These are phyloP conservation scores for Tetranychus truncatus DNA, from an alignment of 2,888 invertebrate species.

Conservation along the genomic window DNA sequence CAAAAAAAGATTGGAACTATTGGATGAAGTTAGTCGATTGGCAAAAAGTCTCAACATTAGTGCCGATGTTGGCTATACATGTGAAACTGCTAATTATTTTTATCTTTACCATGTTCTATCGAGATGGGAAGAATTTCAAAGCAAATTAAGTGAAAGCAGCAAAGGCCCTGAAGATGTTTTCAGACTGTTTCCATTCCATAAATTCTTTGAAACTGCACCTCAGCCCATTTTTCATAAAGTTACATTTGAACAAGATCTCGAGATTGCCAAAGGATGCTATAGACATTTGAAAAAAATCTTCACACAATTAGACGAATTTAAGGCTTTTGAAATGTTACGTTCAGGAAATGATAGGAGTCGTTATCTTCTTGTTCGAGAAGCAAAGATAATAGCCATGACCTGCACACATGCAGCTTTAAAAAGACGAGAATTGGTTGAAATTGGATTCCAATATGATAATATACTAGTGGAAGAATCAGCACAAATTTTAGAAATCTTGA, in stretches of 20 bases:
- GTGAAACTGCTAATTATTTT: constrained; percentile 96
- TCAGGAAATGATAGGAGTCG: constrained; percentile 89
- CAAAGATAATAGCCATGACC: constrained; percentile 99
- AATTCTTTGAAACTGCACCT: constrained; percentile 80
- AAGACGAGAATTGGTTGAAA: constrained; percentile 79
- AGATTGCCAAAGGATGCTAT: constrained; percentile 79
- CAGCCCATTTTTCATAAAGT: constrained; percentile 63
- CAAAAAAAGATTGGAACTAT: constrained; percentile 69
- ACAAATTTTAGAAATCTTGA: constrained; percentile 97
- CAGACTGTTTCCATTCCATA: constrained; percentile 75
- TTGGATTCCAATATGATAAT: constrained; percentile 92
- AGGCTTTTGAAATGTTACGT: constrained; percentile 86
- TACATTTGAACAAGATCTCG: constrained; percentile 59
- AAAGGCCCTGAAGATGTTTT: constrained; percentile 40
- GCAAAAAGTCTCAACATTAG: constrained; percentile 54
- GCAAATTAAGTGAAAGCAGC: constrained; percentile 39
- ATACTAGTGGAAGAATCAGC: constrained; percentile 98
- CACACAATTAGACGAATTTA: constrained; percentile 87
- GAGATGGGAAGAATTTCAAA: constrained; percentile 72
- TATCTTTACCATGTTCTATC: constrained; percentile 78
- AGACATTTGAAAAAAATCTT: constrained; percentile 84
- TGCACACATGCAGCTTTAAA: constrained; percentile 98
- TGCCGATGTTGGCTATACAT: constrained; percentile 83
- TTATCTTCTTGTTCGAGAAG: constrained; percentile 89
- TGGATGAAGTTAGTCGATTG: constrained; percentile 66